Base-by-base conservation (phyloP, 2,113 vertebrate species). In the Gallinago jamesoni region DNA sequence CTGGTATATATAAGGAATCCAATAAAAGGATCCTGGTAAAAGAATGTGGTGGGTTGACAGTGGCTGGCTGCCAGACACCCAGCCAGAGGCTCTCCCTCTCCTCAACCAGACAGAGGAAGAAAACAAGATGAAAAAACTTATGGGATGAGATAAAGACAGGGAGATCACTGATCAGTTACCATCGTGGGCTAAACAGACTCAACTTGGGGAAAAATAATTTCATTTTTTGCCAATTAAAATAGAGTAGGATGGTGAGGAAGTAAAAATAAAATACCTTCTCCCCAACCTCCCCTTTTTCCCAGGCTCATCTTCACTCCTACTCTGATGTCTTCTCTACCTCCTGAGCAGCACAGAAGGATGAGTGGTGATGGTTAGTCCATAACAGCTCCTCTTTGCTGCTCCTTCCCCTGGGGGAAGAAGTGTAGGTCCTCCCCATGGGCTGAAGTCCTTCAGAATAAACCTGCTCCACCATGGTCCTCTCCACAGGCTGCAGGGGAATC, bases 331-430 rank as follows among this genome's bases (percentile, higher is more conserved):
- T 12, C 25, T 55, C 43, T 72, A 27, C 27, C 14, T 48, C 17
- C 18, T 8, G 18, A 37, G 22, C 2, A 3, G 15, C 2, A 1
- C 47, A 56, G 33, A 17, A 5, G 9, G 12, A 45, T n/a, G 5
- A 13, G 21, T 25, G 10, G 17, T 20, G 13, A 20, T 24, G 16
- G 37, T 47, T 11, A 47, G 31, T 31, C 20, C 43, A 9, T 25
- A 76, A n/a, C 9, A 63, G 18, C 11, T 64, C 16, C 3, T 56
- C 28, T 50, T 52, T 83, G 72, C 25, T 22, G 9, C 67, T 66
- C 17, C 39, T 60, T 74, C 3, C 17, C 5, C 4, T 21, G 33
- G n/a, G 22, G n/a, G 9, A 62, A 63, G 6, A 62, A 63, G 6
- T 1, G 2, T 25, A n/a, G 14, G 5, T 75, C 45, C 21, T 39